Evolutionary conservation across 2,888 invertebrate species (phyloP), one percentile per base, ranked within the genome.

Genomic region (Chymomyza fuscimana): DNA sequence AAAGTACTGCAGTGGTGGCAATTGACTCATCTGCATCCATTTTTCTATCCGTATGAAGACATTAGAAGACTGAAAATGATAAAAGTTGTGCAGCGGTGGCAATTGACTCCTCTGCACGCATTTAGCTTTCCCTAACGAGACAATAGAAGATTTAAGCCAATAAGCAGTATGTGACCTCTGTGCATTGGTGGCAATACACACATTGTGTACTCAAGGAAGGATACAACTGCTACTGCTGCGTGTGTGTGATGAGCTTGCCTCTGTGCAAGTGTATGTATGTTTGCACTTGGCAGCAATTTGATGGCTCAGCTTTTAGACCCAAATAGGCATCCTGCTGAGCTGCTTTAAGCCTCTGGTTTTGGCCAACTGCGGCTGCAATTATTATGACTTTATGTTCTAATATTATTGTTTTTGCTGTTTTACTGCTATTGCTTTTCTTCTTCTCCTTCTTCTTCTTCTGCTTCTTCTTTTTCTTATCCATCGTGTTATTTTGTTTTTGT

Each of bases 381-480:
- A 73, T 74, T 69, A 61, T 59, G 65, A 72, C 65, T 63, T 64
- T 16, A 29, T 59, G 50, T 10, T 56, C 22, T 58, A 25, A 58
- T 63, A 40, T 63, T 67, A 54, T 63, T 66, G 51, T 58, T 68
- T 15, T 12, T 72, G 67, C 70, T 74, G 68, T 65, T 72, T 67
- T 73, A 65, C 72, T 76, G 77, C 76, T 70, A 74, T 79, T 74
- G 73, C 65, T 62, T 10, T 40, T 40, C 40, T 7, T 2, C 10
- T 46, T 46, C 40, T 12, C 2, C 40, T 12, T 1, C 3, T 46
- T 46, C 40, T 4, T 12, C 40, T 1, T 40, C 32, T 6, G 1
- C 40, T 1, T 5, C 32, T 7, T 7, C 32, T 32, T 32, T 5
- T 32, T 5, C 32, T 32, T 32, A 7, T 32, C 32, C 32, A 32